These are phyloP conservation scores for Nymphalis urticae DNA, from an alignment of 2,888 invertebrate genomes.

Conservation along the genomic window DNA sequence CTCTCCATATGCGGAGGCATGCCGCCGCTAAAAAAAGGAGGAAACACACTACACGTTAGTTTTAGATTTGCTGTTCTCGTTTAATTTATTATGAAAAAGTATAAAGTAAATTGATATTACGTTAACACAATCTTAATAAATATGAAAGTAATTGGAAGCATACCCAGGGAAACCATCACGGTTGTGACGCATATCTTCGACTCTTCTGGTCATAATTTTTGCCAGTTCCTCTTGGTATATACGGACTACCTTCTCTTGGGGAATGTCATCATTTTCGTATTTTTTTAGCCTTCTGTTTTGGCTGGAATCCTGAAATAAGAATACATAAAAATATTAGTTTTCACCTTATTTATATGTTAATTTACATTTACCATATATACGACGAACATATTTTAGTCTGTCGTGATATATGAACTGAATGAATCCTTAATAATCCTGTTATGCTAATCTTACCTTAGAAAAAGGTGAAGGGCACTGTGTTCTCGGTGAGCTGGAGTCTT, in stretches of 20 bases:
- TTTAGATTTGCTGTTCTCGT: constrained; percentile 79
- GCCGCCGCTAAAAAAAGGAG: constrained; percentile 91
- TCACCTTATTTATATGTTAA: too few relatives aligned
- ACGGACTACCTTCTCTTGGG: constrained; percentile 96
- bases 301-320: constrained; percentile 79
- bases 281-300: constrained; percentile 90
- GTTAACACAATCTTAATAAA: constrained; percentile 6
- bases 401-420: too few relatives aligned
- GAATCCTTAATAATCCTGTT: not conserved
- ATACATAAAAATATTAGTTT: not conserved
- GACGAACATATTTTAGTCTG: too few relatives aligned
- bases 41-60: constrained; percentile 88
- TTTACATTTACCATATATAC: too few relatives aligned
- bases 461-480: constrained; percentile 91
- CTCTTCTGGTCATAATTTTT: constrained; percentile 92
- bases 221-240: constrained; percentile 97
- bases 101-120: too few relatives aligned
- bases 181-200: constrained; percentile 87
- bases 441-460: constrained; percentile 80
- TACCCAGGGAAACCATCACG: constrained; percentile 91
- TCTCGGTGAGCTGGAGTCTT: constrained; percentile 89
- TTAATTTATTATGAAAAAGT: constrained; percentile 14
- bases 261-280: constrained; percentile 96
- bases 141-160: constrained; percentile 49
- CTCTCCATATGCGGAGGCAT: constrained; percentile 83